Base-by-base conservation (phyloP, 2,888 invertebrate genomes). In the Tribolium freemani region DNA sequence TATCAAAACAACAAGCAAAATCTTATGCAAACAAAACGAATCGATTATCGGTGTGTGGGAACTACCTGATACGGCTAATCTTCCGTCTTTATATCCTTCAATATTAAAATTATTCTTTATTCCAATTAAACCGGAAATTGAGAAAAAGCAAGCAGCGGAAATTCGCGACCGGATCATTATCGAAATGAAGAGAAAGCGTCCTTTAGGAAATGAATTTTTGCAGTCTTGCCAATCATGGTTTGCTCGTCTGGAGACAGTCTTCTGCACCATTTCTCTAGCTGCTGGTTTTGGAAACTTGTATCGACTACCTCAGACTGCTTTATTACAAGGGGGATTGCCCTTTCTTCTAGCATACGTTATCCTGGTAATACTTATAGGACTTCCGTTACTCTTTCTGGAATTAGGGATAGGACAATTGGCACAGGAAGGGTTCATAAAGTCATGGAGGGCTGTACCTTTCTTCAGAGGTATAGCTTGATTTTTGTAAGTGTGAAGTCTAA, bases 401-500 rank as follows among this genome's bases (percentile, higher is more conserved):
- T 86, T 92, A 13, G 89, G 91, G 0, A 84, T 91, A 0, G 92
- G 91, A 4, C 91, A 91, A 82, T 87, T 92, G 68, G 90, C 91
- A 69, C 91, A 91, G 81, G 91, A 91, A 79, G 91, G 91, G 26
- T 88, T 90, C 13, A 90, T 90, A 3, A 91, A 91, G 56, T 87
- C 90, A 13, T 92, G 91, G 91, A 87, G 89, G 75, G 91, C 91
- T 0, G 90, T 92, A 45, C 92, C 91, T 0, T 88, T 92, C 79
- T 90, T 91, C 80, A 90, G 87, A 89, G 92, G 92, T 91, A 16
- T 16, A 5, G 56, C 54, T 56, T 11, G 13, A 48, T n/a, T 48
- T 48, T 46, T 13, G n/a, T n/a, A 56, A 30, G n/a, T 8, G 2
- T 31, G 1, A 9, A 8, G 9, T 5, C 31, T 31, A 31, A 3